Evolutionary conservation across 1,140 invertebrate species (phyloP), one percentile per base, ranked within the genome.

Genomic region (Formica exsecta): DNA sequence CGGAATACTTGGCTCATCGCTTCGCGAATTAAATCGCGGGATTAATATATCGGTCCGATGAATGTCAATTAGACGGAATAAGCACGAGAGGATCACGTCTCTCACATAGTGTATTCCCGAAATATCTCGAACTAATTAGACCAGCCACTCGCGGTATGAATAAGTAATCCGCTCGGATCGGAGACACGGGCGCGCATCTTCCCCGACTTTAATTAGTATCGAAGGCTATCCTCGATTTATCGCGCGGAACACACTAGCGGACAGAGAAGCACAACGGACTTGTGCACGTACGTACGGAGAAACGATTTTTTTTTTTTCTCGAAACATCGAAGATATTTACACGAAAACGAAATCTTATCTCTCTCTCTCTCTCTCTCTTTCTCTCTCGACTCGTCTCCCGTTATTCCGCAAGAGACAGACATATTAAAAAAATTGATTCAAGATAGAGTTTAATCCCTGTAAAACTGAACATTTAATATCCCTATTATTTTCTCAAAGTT

Each of bases 231-330:
- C 57, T 66, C 22, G 64, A 75, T 51, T 70, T 64, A 70, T 66
- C 71, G 70, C 74, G 64, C 86, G 65, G 64, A 85, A 86, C 73
- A 77, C 74, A 85, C 68, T 80, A 86, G 90, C 79, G 65, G 85
- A 79, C 73, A 89, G 81, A 89, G 81, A 88, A 89, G 84, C 81
- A 90, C 80, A 86, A 74, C 38, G 57, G 85, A 66, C 71, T 54
- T 81, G 70, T 66, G 74, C 54, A 68, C 66, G 44, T 73, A 79
- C 48, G 64, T 81, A 76, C 71, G 68, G 38, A 86, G 76, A 79
- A 65, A 80, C 41, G 75, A 44, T 25, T 59, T 76, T 32, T 32
- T 32, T 32, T 32, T 32, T 32, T n/a, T 79, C 64, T 85, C n/a
- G 73, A 76, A 85, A 85, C 85, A 87, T 74, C 85, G 44, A 87